Evolutionary conservation across 2,797 vertebrate genomes (phyloP).

Genomic region (Crocidura indochinensis): DNA sequence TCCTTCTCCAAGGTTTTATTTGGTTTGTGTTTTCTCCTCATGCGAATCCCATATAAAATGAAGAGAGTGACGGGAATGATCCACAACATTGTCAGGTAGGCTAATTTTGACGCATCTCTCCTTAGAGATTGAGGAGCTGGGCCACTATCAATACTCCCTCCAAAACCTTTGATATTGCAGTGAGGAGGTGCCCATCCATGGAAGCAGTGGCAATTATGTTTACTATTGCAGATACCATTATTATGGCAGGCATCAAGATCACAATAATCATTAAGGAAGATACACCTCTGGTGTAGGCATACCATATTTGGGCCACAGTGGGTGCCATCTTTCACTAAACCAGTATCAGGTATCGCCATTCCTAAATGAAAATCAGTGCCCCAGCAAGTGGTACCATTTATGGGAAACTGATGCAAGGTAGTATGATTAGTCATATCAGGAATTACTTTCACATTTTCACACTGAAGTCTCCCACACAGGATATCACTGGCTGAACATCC

Average conservation of each 20-base stretch:
- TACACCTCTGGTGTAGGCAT: conserved; percentile 68
- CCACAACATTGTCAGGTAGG: neutral
- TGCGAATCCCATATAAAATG: neutral
- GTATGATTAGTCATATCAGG: conserved; percentile 51
- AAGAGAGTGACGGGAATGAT: conserved; percentile 14
- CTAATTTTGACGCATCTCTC: fast-evolving
- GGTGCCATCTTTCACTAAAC: conserved; percentile 75
- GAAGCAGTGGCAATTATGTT: conserved; percentile 80
- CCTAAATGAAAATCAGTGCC: conserved; percentile 78
- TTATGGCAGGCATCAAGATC: conserved; percentile 49
- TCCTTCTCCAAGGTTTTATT: too few species aligned
- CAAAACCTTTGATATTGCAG: conserved; percentile 65
- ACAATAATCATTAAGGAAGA: neutral
- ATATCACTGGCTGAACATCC: conserved; percentile 61
- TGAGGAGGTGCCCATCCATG: conserved; percentile 78
- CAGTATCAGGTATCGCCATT: conserved; percentile 52
- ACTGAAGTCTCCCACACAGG: conserved; percentile 81
- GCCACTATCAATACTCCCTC: conserved; percentile 82
- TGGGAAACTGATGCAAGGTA: conserved; percentile 65
- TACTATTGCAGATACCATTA: conserved; percentile 47
- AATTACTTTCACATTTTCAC: conserved; percentile 66
- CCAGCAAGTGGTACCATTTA: conserved; percentile 68
- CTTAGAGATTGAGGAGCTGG: conserved; percentile 30
- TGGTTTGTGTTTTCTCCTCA: too few species aligned
- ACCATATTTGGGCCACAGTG: conserved; percentile 64